Base-by-base conservation (phyloP, 92 coral and sea anemone species). In the Palythoa caribaeorum region DNA sequence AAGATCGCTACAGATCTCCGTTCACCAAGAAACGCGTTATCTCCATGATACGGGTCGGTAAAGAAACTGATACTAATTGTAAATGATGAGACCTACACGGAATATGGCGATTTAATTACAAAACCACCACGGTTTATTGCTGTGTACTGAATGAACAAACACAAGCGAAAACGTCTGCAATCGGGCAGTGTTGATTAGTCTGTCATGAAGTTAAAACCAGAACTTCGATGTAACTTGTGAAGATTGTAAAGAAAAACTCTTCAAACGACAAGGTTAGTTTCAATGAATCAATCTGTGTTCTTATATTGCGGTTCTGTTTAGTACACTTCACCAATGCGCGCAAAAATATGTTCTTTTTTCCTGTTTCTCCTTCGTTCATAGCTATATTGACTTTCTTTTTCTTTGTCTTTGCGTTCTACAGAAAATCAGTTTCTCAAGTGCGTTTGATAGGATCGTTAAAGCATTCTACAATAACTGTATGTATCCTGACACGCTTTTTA, bases 1-100 rank as follows among this genome's bases (percentile, higher is more conserved):
- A 88, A 55, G 92, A 91, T 89, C 83, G 40, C 68, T 52, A 40
- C 48, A 89, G 73, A 91, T 86, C 75, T 44, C 63, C n/a, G 60
- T 68, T 20, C n/a, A 51, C 15, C 13, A 17, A 35, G 76, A 63
- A 54, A 35, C 5, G 50, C 47, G 28, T 7, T 16, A 13, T 52
- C 68, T 77, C 68, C 28, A 77, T 81, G 86, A 81, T 69, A 81
- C 63, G 15, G 54, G 9, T 11, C 38, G 16, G 40, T 38, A 10
- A 70, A 51, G 86, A 81, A 11, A 81, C 66, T 63, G 74, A 81
- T 81, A 81, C 86, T 37, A 48, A 57, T 57, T 44, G 20, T 52
- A 17, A 21, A 65, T 35, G 48, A 51, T 52, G 65, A 6, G 9
- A 36, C 66, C 13, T 8, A 50, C 75, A 35, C 13, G 16, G 37